Percentiles rank a stretch among this genome's conserved stretches.
Conservation (phyloP, 2,888 invertebrate genomes). For the Leptinotarsa peninsularis region DNA sequence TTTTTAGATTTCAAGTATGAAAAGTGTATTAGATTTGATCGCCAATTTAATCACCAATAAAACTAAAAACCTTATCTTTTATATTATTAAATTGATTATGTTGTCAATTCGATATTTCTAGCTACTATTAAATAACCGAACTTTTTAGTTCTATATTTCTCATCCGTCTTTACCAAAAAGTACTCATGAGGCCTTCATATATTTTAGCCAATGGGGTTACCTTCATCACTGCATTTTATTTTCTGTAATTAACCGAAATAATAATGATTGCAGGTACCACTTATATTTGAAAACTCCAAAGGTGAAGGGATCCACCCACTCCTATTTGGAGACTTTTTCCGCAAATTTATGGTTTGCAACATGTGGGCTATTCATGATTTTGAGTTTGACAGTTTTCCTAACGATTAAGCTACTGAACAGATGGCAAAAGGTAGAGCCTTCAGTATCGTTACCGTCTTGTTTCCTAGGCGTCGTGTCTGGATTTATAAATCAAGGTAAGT, state of each 20-base stretch:
- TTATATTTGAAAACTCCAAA: constrained; percentile 58
- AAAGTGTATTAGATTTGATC: background rate
- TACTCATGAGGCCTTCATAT: too few relatives aligned
- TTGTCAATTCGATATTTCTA: too few relatives aligned
- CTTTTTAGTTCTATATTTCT: too few relatives aligned
- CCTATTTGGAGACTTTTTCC: constrained; percentile 58
- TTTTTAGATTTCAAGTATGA: background rate
- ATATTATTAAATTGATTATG: too few relatives aligned
- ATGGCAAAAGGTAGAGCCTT: constrained; percentile 26
- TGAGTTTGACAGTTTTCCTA: constrained; percentile 56
- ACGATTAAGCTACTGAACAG: constrained; percentile 53
- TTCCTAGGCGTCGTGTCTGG: constrained; percentile 58
- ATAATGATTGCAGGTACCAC: constrained; percentile 56
- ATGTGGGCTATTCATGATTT: constrained; percentile 49
- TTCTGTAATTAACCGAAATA: too few relatives aligned
- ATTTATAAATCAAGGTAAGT: constrained; percentile 62
- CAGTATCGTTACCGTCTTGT: constrained; percentile 57
- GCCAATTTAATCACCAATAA: background rate
- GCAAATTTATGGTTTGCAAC: constrained; percentile 56
- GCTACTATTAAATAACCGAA: too few relatives aligned
- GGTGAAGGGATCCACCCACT: constrained; percentile 55
- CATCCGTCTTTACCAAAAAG: too few relatives aligned
- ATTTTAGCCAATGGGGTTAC: too few relatives aligned
- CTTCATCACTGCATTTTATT: too few relatives aligned
- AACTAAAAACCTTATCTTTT: too few relatives aligned